Conservation (phyloP, 2,113 vertebrate genomes). For the Rhinolophus ferrumequinum region DNA sequence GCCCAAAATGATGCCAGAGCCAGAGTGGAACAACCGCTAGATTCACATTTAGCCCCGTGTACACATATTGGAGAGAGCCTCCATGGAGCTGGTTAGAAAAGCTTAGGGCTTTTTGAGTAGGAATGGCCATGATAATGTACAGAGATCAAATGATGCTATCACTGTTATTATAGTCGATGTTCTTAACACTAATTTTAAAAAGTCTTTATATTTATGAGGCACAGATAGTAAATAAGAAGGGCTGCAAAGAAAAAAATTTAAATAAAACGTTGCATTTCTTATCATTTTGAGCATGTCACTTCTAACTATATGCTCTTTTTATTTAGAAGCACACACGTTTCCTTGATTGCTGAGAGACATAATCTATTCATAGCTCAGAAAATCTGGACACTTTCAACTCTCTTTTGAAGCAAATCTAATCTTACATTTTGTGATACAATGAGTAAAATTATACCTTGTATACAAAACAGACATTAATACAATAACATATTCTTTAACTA, state of each 20-base stretch:
- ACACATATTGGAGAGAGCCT: background rate
- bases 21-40: background rate
- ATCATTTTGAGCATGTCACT: background rate
- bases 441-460: slow-evolving; percentile 1
- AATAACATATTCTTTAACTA: background rate
- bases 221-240: background rate
- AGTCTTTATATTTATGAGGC: background rate
- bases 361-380: background rate
- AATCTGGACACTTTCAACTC: background rate
- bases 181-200: background rate
- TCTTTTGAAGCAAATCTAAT: slow-evolving; percentile 16
- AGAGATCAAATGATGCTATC: background rate
- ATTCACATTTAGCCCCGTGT: background rate
- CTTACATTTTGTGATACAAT: background rate
- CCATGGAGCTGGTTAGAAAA: background rate
- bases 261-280: background rate
- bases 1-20: background rate
- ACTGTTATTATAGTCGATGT: background rate
- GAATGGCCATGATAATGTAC: background rate
- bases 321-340: background rate
- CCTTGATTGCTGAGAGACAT: background rate
- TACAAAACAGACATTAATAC: background rate
- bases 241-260: background rate
- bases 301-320: background rate
- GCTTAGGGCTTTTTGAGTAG: background rate